Base-by-base conservation (phyloP, 2,888 invertebrate genomes). In the Adineta ricciae region DNA sequence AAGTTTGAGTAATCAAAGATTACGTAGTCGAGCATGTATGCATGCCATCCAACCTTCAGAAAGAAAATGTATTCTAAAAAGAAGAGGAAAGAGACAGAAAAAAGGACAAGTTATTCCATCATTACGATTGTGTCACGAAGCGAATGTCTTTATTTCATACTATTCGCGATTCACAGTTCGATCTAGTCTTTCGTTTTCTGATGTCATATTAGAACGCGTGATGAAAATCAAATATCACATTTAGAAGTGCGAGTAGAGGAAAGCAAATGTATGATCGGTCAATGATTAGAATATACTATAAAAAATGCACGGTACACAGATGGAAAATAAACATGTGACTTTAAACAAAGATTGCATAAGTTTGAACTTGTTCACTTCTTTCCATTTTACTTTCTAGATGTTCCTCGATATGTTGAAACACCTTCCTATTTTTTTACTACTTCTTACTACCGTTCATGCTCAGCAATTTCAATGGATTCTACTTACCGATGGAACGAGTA, bases 401-500 rank as follows among this genome's bases (percentile, higher is more conserved):
- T 64, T 64, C 32, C 14, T 32, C 14, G 32, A 16, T 36, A 32
- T 64, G 3, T 32, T 64, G 16, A 3, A 19, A 32, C 32, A 64
- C 19, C 3, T 64, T 64, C 7, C 19, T 64, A 32, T 64, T 64
- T 64, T 32, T 32, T 1, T 64, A 64, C 27, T 64, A 64, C 19
- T 64, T 36, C 16, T 64, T 36, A 32, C 64, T 4, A 36, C 32
- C 19, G 5, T 16, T 27, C 16, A 27, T 64, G 32, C 32, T 41
- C 78, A 78, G 41, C 41, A n/a, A 11, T n/a, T 78, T 24, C 41
- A 78, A 78, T 78, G 78, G 78, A 38, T 78, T 21, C n/a, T 78
- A 41, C 41, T 78, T 21, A 78, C 24, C 21, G 78, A 78, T 78
- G 78, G 78, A 21, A n/a, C 78, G n/a, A 41, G 41, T 41, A n/a